Conservation (phyloP, 2,113 vertebrate genomes). For the Rhinogobius similis region DNA sequence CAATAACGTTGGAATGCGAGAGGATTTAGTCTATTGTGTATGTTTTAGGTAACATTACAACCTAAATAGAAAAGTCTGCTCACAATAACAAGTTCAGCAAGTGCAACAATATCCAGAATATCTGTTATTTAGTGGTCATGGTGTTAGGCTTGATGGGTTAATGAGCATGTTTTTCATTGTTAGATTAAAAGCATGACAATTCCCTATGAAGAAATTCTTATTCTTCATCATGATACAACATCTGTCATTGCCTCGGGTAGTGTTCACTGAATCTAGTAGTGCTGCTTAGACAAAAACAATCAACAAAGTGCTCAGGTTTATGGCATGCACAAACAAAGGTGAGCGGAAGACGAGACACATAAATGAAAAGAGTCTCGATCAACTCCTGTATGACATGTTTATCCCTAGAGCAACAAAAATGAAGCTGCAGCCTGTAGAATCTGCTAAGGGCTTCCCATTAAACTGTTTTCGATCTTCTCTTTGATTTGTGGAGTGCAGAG, state of each 20-base stretch:
- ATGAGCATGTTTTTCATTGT: neutral
- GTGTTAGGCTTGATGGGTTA: neutral
- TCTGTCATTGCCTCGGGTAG: neutral
- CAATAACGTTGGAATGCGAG: too few relatives aligned
- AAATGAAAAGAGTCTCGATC: neutral
- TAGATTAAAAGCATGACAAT: neutral
- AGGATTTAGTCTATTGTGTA: too few relatives aligned
- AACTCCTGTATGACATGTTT: conserved; percentile 1
- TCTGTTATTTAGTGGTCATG: neutral
- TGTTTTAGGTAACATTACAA: too few relatives aligned
- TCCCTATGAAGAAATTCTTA: neutral
- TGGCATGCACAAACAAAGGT: neutral
- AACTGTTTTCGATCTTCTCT: conserved; percentile 10
- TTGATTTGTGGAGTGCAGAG: conserved; percentile 9
- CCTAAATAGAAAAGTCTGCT: neutral
- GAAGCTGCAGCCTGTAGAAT: conserved; percentile 3
- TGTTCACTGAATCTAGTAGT: neutral
- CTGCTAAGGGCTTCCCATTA: conserved; percentile 5
- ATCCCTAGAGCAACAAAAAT: conserved; percentile 8
- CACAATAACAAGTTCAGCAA: neutral
- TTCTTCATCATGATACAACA: neutral
- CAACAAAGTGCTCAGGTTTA: neutral
- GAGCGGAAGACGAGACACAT: neutral
- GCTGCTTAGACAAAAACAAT: neutral
- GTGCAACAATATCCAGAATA: neutral